Evolutionary conservation across 2,797 vertebrate species (phyloP), one percentile per base, ranked within the genome.

Genomic region (Takifugu rubripes): DNA sequence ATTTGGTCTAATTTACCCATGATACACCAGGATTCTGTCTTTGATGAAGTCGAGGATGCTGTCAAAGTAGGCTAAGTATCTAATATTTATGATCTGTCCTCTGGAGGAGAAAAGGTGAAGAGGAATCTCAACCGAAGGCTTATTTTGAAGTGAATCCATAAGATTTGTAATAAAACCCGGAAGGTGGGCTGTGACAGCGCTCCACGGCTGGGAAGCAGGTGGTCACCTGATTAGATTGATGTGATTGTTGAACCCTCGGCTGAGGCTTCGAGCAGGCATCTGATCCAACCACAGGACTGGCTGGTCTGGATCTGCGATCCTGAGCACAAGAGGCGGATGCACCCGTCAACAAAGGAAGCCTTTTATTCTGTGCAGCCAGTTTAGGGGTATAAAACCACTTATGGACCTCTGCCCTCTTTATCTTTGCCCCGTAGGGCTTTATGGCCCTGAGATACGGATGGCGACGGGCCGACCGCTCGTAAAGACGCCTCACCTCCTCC

Each of bases 41-140:
- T 99, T 99, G 77, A 99, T 95, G 84, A 98, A 98, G 87, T 92
- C 91, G 45, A 99, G 94, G 78, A 98, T 98, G 88, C 93, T 97
- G 81, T 94, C 93, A 77, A 98, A 99, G 88, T 98, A 99, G 61
- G 95, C 94, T 87, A 96, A 72, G 68, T 99, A 99, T 70, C 97
- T 86, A 90, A 99, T 96, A 84, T 98, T 99, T 83, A 97, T 94
- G 60, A 98, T 95, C 66, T 99, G 97, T 5, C 97, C 97, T 83
- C 97, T 98, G 78, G 8, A 46, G 48, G 11, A 14, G 54, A 5
- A 56, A 14, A 49, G 3, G 40, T 12, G 25, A 2, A 33, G 25
- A 48, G 52, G 0, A 3, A 25, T 51, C 51, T 56, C 0, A 49
- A 36, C 24, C 40, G 2, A 25, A 31, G 14, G 6, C 21, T 21